A percentile compares a stretch with the other conserved stretches of the same genome.
phyloP scores from a whole-genome alignment of 2,113 vertebrate species.

The Callithrix jacchus region DNA sequence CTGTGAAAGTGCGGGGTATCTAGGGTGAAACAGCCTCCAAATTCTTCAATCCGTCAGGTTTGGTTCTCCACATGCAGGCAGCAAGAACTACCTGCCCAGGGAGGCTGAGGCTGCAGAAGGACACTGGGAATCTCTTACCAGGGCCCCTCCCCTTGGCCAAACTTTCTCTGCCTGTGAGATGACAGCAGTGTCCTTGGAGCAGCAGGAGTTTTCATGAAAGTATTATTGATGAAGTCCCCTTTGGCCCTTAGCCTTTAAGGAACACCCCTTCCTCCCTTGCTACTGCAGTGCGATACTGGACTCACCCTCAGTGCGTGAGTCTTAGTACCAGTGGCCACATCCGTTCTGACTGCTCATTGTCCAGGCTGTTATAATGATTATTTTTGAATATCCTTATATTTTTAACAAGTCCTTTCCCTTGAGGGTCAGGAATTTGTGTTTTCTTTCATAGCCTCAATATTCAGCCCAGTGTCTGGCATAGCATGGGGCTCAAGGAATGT shows the following conservation, averaged over 20 bases:
- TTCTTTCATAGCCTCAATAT: not conserved
- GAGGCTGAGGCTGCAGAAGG: not conserved
- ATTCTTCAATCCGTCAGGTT: not conserved
- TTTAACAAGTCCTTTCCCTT: not conserved
- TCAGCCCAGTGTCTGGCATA: not conserved
- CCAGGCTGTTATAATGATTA: not conserved
- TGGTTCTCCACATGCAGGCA: not conserved
- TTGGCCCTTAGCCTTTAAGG: not conserved
- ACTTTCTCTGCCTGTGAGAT: not conserved
- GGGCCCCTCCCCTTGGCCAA: not conserved
- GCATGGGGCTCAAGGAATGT: not conserved
- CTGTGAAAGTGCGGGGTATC: not conserved
- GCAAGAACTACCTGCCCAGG: not conserved
- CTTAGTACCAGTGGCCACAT: not conserved
- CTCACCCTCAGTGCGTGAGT: not conserved
- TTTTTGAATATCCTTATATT: not conserved
- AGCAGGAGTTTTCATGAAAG: not conserved
- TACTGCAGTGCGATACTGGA: too few species aligned
- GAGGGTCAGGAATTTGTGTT: not conserved
- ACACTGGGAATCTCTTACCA: not conserved
- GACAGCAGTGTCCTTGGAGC: not conserved
- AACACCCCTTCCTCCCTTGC: not conserved
- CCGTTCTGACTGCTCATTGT: not conserved
- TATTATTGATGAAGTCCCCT: not conserved
- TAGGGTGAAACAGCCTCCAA: constrained; percentile 14